Percentiles rank a stretch among this genome's conserved stretches.
Evolutionary conservation across 1,140 invertebrate species (phyloP).

Genomic region (Panagrolaimus sp.): DNA sequence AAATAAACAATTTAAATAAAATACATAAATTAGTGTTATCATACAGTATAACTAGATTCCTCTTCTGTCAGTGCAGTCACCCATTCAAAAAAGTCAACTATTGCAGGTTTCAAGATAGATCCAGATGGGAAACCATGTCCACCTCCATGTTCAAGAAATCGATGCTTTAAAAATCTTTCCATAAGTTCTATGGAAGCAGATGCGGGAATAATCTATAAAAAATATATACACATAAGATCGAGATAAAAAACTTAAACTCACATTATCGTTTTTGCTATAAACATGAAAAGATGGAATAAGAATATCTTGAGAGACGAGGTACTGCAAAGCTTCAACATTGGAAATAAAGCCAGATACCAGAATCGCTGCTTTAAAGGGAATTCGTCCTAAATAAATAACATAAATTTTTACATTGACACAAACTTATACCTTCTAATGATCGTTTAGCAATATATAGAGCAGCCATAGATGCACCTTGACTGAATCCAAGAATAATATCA

Average conservation of each 20-base stretch:
- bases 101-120: neutral
- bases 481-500: neutral
- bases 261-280: slow-evolving; percentile 1
- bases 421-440: neutral
- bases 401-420: neutral
- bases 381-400: neutral
- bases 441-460: neutral
- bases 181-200: neutral
- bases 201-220: slow-evolving; percentile 1
- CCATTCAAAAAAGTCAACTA: neutral
- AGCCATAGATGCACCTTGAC: neutral
- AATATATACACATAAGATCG: neutral
- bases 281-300: neutral
- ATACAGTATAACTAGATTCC: too few relatives aligned
- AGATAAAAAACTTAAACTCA: neutral
- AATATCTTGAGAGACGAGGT: neutral
- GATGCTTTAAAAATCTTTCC: neutral
- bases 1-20: too few relatives aligned
- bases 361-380: slow-evolving; percentile 1
- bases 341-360: neutral
- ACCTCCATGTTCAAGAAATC: neutral
- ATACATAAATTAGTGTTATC: too few relatives aligned
- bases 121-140: neutral
- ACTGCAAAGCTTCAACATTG: neutral
- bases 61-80: too few relatives aligned